Conservation (phyloP, 1,140 invertebrate genomes). For the Pogonomyrmex barbatus region DNA sequence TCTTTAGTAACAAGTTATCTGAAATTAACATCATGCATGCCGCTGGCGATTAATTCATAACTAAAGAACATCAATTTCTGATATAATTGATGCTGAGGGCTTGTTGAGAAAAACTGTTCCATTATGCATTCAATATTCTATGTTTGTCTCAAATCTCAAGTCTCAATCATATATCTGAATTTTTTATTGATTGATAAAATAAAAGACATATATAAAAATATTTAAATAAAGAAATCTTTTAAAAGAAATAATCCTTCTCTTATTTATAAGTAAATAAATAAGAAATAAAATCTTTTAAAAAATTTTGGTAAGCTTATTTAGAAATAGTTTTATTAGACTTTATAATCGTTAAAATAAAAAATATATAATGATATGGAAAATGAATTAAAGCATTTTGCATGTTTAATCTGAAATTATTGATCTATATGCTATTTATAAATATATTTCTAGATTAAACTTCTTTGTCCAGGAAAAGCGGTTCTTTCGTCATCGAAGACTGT, state of each 20-base stretch:
- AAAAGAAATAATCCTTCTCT: neutral
- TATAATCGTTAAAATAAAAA: neutral
- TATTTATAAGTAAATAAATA: neutral
- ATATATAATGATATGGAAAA: neutral
- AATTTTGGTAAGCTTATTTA: neutral
- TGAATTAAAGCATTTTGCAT: neutral
- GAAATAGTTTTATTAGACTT: neutral
- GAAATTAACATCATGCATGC: neutral
- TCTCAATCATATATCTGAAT: neutral
- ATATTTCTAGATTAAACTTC: neutral
- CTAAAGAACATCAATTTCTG: neutral
- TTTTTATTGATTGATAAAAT: neutral
- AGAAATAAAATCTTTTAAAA: neutral
- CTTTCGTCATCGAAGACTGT: slow-evolving; percentile 59
- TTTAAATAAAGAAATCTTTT: neutral
- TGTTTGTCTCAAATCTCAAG: neutral
- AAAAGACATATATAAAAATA: neutral
- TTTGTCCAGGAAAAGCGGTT: slow-evolving; percentile 48
- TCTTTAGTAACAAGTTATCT: slow-evolving; percentile 27
- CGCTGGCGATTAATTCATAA: slow-evolving; percentile 1
- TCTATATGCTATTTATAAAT: neutral
- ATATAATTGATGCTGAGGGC: neutral
- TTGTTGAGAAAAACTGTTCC: slow-evolving; percentile 6
- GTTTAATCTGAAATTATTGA: neutral
- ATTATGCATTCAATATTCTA: neutral